Base-by-base conservation (phyloP, 2,888 invertebrate genomes). In the Phyto melanocephala region DNA sequence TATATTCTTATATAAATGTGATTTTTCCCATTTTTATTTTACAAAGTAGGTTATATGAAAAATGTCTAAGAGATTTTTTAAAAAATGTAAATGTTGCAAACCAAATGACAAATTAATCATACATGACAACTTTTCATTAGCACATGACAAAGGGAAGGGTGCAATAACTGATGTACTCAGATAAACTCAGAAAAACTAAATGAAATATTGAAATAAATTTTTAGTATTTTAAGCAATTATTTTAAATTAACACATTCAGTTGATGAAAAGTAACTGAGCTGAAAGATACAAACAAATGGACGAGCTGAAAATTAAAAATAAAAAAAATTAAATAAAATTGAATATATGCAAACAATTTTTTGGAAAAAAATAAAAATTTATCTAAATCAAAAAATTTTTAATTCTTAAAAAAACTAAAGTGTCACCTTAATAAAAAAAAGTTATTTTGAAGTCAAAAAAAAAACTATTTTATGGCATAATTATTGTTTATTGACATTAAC, bases 201-300 rank as follows among this genome's bases (percentile, higher is more conserved):
- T 60, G 60, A 78, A 78, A 77, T 68, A 15, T 28, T 56, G 11
- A 67, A 74, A 68, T 65, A 67, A 65, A 52, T 74, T 76, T 45
- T 77, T 60, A 62, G 78, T 84, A 85, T 85, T 83, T 84, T 40
- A 83, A 80, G 83, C 81, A 85, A 84, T 83, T 83, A 85, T 85
- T 85, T 84, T 84, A 85, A 84, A 84, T 84, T 84, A 84, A 81
- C 84, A 84, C 78, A 79, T 80, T 85, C 84, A 86, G 86, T 85
- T 84, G 84, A 63, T 71, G 58, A 81, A 78, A 77, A 81, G 84
- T 70, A 77, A 76, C 58, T 76, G 80, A 84, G 81, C 74, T 28
- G 84, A 71, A 71, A 71, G 74, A 74, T 50, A 63, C 75, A n/a
- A n/a, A n/a, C 35, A 56, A 75, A 28, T 17, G 24, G 20, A 78